Percentiles rank a stretch among this genome's conserved stretches.
These are phyloP conservation scores for Cyphomyrus plagiostoma DNA, from an alignment of 2,113 vertebrate genomes.

Conservation along the genomic window DNA sequence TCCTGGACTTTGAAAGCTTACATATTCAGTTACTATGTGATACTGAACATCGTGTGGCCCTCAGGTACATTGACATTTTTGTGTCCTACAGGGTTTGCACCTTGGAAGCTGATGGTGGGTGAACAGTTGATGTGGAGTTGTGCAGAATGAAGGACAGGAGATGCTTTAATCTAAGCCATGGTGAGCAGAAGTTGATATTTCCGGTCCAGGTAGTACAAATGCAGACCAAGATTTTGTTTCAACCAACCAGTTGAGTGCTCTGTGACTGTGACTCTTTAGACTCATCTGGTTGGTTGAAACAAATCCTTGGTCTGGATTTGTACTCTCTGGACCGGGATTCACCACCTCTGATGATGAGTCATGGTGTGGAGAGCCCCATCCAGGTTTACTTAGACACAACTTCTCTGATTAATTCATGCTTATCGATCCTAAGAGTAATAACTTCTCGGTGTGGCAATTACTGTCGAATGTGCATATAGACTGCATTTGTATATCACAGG, in stretches of 20 bases:
- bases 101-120: background rate
- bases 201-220: too few relatives aligned
- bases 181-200: too few relatives aligned
- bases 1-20: background rate
- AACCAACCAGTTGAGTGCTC: too few relatives aligned
- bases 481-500: background rate
- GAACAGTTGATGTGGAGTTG: background rate
- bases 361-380: constrained; percentile 22
- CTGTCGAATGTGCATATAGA: background rate
- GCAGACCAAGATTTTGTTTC: too few relatives aligned
- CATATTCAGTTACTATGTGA: background rate
- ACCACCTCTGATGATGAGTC: background rate
- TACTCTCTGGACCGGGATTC: too few relatives aligned
- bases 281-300: too few relatives aligned
- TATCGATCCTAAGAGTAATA: constrained; percentile 28
- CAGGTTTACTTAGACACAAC: constrained; percentile 18
- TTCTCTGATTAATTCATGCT: constrained; percentile 25
- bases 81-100: background rate
- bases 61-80: background rate
- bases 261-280: too few relatives aligned
- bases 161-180: background rate
- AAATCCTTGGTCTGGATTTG: too few relatives aligned
- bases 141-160: background rate
- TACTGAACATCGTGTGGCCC: background rate
- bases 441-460: constrained; percentile 25